A percentile compares a stretch with the other conserved stretches of the same genome.
phyloP scores from a whole-genome alignment of 2,888 invertebrate genomes.

The Papilio protenor region DNA sequence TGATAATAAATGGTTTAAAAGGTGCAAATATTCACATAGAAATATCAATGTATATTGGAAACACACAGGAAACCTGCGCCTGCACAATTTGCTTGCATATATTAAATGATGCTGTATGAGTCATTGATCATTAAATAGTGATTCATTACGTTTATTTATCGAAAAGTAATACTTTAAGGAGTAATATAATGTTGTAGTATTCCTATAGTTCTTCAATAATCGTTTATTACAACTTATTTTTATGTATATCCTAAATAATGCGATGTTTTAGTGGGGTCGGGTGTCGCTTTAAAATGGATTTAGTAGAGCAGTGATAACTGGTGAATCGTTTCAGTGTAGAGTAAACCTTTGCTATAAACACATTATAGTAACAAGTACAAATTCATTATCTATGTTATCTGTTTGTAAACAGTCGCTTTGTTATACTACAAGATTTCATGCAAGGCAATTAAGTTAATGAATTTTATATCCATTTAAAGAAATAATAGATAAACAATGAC shows the following conservation, averaged over 20 bases:
- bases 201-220: not conserved
- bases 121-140: not conserved
- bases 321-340: not conserved
- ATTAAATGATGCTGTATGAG: constrained; percentile 2
- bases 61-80: not conserved
- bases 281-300: not conserved
- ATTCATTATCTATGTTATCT: constrained; percentile 8
- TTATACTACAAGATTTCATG: not conserved
- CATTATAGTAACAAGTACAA: not conserved
- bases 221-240: not conserved
- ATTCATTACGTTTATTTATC: not conserved
- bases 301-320: not conserved
- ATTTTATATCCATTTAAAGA: not conserved
- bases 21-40: not conserved
- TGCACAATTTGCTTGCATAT: not conserved
- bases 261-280: no score
- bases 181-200: not conserved
- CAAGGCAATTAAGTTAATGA: constrained; percentile 1
- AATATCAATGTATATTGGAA: not conserved
- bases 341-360: not conserved
- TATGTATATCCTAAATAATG: not conserved
- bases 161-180: not conserved
- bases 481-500: not conserved
- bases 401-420: constrained; percentile 26
- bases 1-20: not conserved